These are phyloP conservation scores for Sthenelais limicola DNA, from an alignment of 2,888 invertebrate species.

Conservation along the genomic window DNA sequence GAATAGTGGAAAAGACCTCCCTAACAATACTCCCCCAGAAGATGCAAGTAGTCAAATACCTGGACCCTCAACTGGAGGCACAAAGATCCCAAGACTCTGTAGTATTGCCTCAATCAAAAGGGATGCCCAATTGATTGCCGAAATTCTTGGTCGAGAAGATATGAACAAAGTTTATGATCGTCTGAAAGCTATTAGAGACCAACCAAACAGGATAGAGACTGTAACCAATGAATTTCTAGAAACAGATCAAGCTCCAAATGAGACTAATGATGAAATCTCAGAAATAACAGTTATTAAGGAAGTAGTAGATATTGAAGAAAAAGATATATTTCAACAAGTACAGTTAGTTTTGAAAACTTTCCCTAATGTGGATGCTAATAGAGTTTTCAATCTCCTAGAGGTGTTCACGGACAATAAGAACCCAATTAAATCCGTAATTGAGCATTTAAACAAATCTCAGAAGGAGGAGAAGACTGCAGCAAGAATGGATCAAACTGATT, in stretches of 20 bases:
- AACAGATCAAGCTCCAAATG: neutral
- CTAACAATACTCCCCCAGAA: too few relatives aligned
- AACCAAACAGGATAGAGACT: conserved; percentile 14
- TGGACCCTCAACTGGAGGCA: too few relatives aligned
- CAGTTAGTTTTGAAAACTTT: neutral
- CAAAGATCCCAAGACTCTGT: too few relatives aligned
- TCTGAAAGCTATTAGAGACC: neutral
- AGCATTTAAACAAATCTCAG: neutral
- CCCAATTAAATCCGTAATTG: conserved; percentile 17
- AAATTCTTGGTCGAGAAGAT: conserved; percentile 8
- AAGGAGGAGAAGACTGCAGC: neutral
- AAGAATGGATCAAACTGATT: neutral
- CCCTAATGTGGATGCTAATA: conserved; percentile 37
- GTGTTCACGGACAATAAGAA: neutral
- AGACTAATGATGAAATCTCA: neutral
- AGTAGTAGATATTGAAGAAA: neutral
- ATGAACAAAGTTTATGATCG: neutral
- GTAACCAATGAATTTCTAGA: conserved; percentile 26
- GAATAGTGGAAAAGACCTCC: too few relatives aligned
- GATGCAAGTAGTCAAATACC: too few relatives aligned
- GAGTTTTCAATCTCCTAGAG: conserved; percentile 33
- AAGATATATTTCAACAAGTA: conserved; percentile 27
- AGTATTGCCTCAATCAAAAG: neutral
- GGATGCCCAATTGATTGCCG: conserved; percentile 11
- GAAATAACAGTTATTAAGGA: neutral